Evolutionary conservation across 2,888 invertebrate genomes (phyloP).

Genomic region (Amorpha juglandis): DNA sequence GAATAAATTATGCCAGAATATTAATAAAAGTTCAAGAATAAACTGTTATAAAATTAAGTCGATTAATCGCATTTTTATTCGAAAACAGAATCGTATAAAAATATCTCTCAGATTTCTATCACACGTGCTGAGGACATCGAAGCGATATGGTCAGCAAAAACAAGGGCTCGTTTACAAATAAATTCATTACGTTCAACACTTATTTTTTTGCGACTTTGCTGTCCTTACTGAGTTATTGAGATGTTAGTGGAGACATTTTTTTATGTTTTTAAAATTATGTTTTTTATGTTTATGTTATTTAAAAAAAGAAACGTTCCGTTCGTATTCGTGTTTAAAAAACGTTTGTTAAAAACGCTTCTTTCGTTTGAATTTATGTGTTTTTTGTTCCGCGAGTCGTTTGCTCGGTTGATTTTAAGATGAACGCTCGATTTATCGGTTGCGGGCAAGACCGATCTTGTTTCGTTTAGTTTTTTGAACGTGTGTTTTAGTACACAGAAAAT

Average conservation of each 20-base stretch:
- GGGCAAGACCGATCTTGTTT: not conserved
- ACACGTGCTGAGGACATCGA: constrained; percentile 10
- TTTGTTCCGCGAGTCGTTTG: not conserved
- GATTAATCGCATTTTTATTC: constrained; percentile 9
- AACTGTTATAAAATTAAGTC: constrained; percentile 4
- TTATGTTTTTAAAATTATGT: no score
- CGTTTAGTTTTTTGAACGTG: not conserved
- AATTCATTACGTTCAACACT: constrained; percentile 20
- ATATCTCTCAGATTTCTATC: constrained; percentile 13
- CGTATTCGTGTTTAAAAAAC: constrained; percentile 12
- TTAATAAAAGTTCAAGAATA: not conserved
- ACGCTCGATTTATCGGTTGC: constrained; percentile 5
- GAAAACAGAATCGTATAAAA: not conserved
- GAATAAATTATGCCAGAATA: not conserved
- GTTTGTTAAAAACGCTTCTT: constrained; percentile 10
- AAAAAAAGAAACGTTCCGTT: not conserved
- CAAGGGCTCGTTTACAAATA: constrained; percentile 19
- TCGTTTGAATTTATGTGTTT: not conserved
- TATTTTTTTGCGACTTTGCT: constrained; percentile 16
- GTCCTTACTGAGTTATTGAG: constrained; percentile 22
- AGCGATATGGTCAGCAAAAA: constrained; percentile 15
- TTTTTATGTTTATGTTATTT: not conserved
- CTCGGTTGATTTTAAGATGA: constrained; percentile 18
- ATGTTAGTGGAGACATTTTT: constrained; percentile 10
- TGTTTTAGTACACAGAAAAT: not conserved